Conservation (phyloP, 2,888 invertebrate genomes). For the Fabriciana adippe region DNA sequence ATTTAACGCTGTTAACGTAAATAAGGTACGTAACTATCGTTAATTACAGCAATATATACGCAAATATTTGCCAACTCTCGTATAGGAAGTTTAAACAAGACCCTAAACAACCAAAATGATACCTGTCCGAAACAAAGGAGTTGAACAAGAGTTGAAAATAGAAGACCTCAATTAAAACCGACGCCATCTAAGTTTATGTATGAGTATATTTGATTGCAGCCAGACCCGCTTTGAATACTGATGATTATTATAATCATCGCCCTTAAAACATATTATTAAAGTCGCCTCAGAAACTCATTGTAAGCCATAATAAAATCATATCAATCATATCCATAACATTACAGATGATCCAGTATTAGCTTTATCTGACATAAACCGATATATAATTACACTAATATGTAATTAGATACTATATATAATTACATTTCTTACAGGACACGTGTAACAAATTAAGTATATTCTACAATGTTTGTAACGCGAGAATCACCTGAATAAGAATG, state of each 20-base stretch:
- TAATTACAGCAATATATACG: not conserved
- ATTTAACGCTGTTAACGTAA: no score
- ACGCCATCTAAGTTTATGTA: conserved; percentile 20
- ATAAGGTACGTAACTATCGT: not conserved
- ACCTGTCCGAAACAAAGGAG: conserved; percentile 24
- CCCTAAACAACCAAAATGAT: conserved; percentile 20
- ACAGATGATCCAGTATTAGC: no score
- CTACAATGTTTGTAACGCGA: not conserved
- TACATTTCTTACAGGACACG: no score
- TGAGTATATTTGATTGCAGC: conserved; percentile 14
- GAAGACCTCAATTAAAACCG: conserved; percentile 30
- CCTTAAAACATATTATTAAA: not conserved
- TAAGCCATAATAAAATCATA: not conserved
- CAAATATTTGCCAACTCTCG: not conserved
- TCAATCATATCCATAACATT: no score
- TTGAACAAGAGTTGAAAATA: conserved; percentile 27
- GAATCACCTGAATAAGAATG: conserved; percentile 6
- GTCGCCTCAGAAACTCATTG: not conserved
- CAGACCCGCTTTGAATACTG: conserved; percentile 13
- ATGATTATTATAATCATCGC: not conserved
- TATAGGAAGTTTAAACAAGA: not conserved
- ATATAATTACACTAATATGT: no score
- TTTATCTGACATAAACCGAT: no score
- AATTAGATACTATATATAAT: no score
- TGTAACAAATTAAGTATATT: no score